phyloP scores from a whole-genome alignment of 2,113 vertebrate genomes.

The Tonatia bakeri region DNA sequence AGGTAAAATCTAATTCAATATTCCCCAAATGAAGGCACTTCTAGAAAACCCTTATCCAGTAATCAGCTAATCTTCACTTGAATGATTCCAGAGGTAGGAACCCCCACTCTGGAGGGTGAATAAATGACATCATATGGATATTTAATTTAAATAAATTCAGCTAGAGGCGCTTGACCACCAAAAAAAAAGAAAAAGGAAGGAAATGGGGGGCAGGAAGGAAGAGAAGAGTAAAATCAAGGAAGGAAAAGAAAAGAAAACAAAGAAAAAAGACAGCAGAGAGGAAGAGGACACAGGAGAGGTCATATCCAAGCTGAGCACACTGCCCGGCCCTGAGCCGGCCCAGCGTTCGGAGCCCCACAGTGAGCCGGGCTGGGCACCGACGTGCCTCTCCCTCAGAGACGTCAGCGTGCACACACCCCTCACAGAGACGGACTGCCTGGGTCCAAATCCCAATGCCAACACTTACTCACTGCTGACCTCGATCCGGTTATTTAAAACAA shows the following conservation, averaged over 20 bases:
- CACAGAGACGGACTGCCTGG: not conserved
- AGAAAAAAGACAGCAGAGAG: not conserved
- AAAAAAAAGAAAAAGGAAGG: not conserved
- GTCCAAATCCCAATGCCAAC: not conserved
- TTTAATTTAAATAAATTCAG: not conserved
- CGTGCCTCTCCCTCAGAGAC: not conserved
- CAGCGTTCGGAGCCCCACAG: not conserved
- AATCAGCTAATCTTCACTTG: not conserved
- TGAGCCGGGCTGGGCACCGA: not conserved
- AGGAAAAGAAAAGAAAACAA: no score
- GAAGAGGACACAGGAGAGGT: not conserved
- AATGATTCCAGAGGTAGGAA: not conserved
- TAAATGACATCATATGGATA: not conserved
- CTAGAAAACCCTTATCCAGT: not conserved
- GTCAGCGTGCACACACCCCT: not conserved
- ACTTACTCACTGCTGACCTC: not conserved
- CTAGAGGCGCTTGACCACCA: not conserved
- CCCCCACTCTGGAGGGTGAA: not conserved
- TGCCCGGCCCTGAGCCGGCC: not conserved
- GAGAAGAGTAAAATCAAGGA: no score
- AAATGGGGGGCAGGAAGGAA: no score
- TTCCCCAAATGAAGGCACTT: not conserved
- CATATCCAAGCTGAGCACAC: not conserved
- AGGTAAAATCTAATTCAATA: not conserved
- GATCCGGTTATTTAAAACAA: not conserved